These are phyloP conservation scores for Scomber japonicus DNA, from an alignment of 2,113 vertebrate species.

Conservation along the genomic window DNA sequence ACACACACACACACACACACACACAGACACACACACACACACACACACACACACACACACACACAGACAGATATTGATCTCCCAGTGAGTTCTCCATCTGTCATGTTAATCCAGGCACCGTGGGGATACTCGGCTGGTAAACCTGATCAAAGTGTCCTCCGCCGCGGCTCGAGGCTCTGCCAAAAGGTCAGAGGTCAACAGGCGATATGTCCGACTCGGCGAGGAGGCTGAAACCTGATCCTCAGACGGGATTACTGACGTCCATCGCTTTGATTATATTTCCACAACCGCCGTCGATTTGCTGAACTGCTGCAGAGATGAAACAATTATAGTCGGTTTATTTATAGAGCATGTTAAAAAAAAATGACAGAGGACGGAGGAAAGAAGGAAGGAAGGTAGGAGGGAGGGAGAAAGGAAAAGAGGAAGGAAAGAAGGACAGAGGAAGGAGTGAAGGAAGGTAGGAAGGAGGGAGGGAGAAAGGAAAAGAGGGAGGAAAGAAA, in stretches of 20 bases:
- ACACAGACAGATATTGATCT: slow-evolving; percentile 37
- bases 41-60: neutral
- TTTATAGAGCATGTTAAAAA: no score
- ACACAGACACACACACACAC: no score
- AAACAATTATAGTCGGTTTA: neutral
- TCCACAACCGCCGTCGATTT: neutral
- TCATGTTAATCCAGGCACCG: slow-evolving; percentile 41
- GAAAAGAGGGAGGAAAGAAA: no score
- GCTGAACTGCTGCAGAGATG: neutral
- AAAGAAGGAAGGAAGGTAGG: no score
- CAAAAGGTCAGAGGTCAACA: slow-evolving; percentile 14
- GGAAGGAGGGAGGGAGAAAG: no score
- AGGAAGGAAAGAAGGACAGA: no score
- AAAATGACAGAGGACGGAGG: no score
- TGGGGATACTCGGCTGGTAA: neutral
- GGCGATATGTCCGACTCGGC: neutral
- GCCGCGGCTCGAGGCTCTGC: neutral
- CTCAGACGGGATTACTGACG: neutral
- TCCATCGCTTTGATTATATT: neutral
- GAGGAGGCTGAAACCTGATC: neutral
- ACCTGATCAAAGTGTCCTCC: slow-evolving; percentile 19
- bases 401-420: no score
- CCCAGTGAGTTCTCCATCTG: slow-evolving; percentile 33
- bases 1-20: no score
- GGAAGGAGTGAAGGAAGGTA: no score